Percentiles rank a stretch among this genome's conserved stretches.
phyloP scores from a whole-genome alignment of 2,888 invertebrate species.

The Drosophila birchii region DNA sequence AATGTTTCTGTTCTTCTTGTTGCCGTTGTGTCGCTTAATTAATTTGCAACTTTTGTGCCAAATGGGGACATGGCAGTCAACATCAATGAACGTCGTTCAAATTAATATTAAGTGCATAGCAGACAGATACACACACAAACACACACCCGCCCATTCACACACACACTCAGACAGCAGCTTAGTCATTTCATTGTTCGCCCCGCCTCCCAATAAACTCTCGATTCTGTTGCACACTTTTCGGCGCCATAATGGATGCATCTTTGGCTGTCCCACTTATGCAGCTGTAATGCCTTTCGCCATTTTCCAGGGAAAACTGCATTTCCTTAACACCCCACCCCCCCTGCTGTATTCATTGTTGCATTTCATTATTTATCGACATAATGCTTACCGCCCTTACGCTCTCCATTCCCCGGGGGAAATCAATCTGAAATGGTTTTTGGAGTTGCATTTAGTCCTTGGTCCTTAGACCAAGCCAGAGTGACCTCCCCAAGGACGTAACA shows the following conservation, averaged over 20 bases:
- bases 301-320: slow-evolving; percentile 64
- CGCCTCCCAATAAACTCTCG: slow-evolving; percentile 69
- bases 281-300: slow-evolving; percentile 41
- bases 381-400: not conserved
- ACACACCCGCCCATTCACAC: slow-evolving; percentile 11
- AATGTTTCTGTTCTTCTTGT: slow-evolving; percentile 36
- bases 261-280: slow-evolving; percentile 35
- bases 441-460: slow-evolving; percentile 31
- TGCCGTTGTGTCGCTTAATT: slow-evolving; percentile 66
- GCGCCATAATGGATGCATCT: slow-evolving; percentile 46
- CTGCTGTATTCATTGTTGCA: slow-evolving; percentile 30
- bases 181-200: slow-evolving; percentile 62
- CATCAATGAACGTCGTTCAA: slow-evolving; percentile 52
- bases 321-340: not conserved
- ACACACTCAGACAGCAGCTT: slow-evolving; percentile 47
- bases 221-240: slow-evolving; percentile 71
- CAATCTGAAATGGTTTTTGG: slow-evolving; percentile 60
- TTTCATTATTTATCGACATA: slow-evolving; percentile 46
- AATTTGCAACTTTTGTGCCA: slow-evolving; percentile 61
- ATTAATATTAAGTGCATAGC: slow-evolving; percentile 49
- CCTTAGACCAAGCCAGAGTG: slow-evolving; percentile 24
- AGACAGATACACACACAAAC: slow-evolving; percentile 12
- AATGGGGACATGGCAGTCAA: slow-evolving; percentile 52
- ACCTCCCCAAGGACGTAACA: slow-evolving; percentile 64
- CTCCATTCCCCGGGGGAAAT: slow-evolving; percentile 57